Percentiles rank a stretch among this genome's conserved stretches.
phyloP scores from a whole-genome alignment of 2,888 invertebrate species.

The Zele albiditarsus region DNA sequence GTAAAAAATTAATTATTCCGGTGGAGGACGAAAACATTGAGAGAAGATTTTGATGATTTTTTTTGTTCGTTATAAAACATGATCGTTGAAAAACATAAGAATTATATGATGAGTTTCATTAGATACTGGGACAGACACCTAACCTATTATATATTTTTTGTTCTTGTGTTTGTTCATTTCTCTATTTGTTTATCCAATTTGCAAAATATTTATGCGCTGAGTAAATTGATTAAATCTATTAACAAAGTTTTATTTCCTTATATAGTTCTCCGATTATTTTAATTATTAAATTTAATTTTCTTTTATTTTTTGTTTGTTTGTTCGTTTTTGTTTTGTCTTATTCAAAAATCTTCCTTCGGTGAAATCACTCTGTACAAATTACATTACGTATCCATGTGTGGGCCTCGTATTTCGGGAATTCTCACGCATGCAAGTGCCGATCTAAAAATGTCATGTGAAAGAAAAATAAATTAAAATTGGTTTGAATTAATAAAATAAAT shows the following conservation, averaged over 20 bases:
- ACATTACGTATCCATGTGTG: slow-evolving; percentile 56
- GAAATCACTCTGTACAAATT: slow-evolving; percentile 52
- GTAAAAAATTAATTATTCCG: not conserved
- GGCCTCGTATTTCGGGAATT: slow-evolving; percentile 46
- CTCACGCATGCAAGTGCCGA: slow-evolving; percentile 45
- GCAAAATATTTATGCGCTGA: slow-evolving; percentile 15
- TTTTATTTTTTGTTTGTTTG: slow-evolving; percentile 33
- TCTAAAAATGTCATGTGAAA: slow-evolving; percentile 40
- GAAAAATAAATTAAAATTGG: slow-evolving; percentile 24
- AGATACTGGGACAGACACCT: slow-evolving; percentile 24
- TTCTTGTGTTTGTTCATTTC: slow-evolving; percentile 6
- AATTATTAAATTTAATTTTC: slow-evolving; percentile 32
- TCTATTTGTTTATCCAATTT: not conserved
- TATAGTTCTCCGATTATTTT: slow-evolving; percentile 12
- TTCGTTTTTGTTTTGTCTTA: slow-evolving; percentile 25
- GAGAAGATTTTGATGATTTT: not conserved
- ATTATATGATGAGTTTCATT: too few species aligned
- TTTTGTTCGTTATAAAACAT: too few species aligned
- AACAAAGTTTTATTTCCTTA: slow-evolving; percentile 20
- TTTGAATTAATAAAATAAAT: slow-evolving; percentile 16
- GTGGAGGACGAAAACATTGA: slow-evolving; percentile 1
- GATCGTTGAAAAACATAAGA: too few species aligned
- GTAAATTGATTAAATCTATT: slow-evolving; percentile 25
- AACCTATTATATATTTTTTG: not conserved
- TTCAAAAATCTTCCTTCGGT: slow-evolving; percentile 42